Base-by-base conservation (phyloP, 2,888 invertebrate genomes). In the Oxyteleia sp. region DNA sequence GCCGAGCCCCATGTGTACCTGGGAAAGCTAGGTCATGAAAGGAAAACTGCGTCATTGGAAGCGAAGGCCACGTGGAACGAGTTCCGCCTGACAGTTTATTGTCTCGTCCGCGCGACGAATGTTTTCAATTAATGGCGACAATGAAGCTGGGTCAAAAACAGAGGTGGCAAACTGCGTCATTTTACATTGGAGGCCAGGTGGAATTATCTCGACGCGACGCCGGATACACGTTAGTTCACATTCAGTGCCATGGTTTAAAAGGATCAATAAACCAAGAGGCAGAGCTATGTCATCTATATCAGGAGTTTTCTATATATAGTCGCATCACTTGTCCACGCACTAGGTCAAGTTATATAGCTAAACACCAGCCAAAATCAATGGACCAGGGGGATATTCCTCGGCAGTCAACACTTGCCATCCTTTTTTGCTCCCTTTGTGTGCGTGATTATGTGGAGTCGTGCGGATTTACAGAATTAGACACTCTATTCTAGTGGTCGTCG, bases 311-410 rank as follows among this genome's bases (percentile, higher is more conserved):
- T 87, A 89, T 88, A 91, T 89, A 89, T 88, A 89, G 89, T 79
- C 66, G 81, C 86, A 88, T 90, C 89, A 89, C 91, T 92, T 91
- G 88, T 90, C 90, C 89, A 92, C 91, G 90, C 90, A 93, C 91
- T 93, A 92, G 93, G 93, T 93, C 93, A 93, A 93, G 90, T 92
- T 92, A 88, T 93, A 92, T 92, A 93, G 91, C 89, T 87, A 90
- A 89, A 85, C 85, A 89, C 86, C 88, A 87, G 72, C 86, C 86
- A 88, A 86, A 87, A 89, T 91, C 86, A 87, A 89, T 86, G 85
- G n/a, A n/a, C n/a, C n/a, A n/a, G n/a, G n/a, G n/a, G n/a, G n/a
- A n/a, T n/a, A n/a, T n/a, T n/a, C n/a, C n/a, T n/a, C n/a, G n/a
- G n/a, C n/a, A n/a, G n/a, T n/a, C n/a, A n/a, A n/a, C n/a, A n/a